phyloP scores from a whole-genome alignment of 2,113 vertebrate genomes.

The Podarcis muralis region DNA sequence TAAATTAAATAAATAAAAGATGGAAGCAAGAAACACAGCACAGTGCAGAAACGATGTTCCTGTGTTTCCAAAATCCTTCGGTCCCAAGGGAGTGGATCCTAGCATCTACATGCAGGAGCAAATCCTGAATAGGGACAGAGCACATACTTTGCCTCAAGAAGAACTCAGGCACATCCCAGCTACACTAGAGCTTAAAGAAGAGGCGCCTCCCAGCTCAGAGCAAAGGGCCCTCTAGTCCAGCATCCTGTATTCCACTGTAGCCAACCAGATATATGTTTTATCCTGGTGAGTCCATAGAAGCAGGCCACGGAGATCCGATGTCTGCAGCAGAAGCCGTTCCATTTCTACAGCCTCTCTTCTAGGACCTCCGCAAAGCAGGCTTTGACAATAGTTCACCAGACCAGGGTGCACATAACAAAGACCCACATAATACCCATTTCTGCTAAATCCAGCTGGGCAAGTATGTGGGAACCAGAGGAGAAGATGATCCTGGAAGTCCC shows the following conservation, averaged over 20 bases:
- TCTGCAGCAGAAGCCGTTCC: neutral
- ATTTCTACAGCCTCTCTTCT: neutral
- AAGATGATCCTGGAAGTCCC: neutral
- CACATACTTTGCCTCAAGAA: fast-evolving
- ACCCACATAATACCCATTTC: neutral
- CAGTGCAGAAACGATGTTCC: neutral
- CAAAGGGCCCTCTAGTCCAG: neutral
- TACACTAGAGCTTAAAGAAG: too few species aligned
- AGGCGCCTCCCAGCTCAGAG: neutral
- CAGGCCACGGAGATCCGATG: neutral
- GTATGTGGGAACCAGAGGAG: neutral
- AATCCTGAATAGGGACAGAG: neutral
- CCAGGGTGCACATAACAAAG: neutral
- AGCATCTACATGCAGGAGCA: neutral
- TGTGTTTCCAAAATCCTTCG: neutral
- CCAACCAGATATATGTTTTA: neutral
- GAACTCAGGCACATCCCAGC: neutral
- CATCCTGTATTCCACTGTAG: neutral
- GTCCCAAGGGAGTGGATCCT: neutral
- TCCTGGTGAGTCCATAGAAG: neutral
- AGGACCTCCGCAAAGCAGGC: neutral
- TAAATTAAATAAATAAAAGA: too few species aligned
- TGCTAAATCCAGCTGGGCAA: neutral
- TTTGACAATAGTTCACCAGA: too few species aligned
- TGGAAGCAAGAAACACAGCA: neutral